Conservation (phyloP, 2,113 vertebrate species). For the Malurus melanocephalus region DNA sequence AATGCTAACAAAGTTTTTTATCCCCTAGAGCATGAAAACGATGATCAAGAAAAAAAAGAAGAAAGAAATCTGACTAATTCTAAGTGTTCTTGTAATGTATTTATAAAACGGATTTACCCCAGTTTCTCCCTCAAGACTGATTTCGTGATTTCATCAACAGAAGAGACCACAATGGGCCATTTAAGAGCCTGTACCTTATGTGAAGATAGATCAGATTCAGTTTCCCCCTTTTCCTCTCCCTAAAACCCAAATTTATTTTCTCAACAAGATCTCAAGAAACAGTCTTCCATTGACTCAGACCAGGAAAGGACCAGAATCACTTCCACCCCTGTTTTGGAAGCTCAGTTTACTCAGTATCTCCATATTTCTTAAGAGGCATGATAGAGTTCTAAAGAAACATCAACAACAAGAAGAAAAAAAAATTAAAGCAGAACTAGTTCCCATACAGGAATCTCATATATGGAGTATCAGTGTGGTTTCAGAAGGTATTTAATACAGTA, state of each 20-base stretch:
- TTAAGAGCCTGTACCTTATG: not conserved
- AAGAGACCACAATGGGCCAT: accelerated
- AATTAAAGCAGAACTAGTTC: not conserved
- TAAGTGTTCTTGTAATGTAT: not conserved
- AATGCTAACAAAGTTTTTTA: not conserved
- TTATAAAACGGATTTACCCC: not conserved
- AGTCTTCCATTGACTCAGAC: not conserved
- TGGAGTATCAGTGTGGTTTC: not conserved
- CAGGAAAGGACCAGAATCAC: not conserved
- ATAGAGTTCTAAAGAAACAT: not conserved
- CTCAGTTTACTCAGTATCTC: not conserved
- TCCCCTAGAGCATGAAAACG: not conserved
- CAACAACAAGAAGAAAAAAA: not conserved
- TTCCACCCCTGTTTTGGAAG: not conserved
- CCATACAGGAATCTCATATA: not conserved
- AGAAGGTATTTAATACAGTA: not conserved
- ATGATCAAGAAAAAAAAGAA: not conserved
- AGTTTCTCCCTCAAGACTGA: not conserved
- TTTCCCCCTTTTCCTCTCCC: not conserved
- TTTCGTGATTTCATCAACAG: not conserved
- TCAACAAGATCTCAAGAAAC: not conserved
- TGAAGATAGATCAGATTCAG: not conserved
- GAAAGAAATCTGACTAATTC: not conserved
- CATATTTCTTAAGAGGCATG: not conserved
- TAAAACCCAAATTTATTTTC: not conserved